phyloP scores from a whole-genome alignment of 92 coral and sea anemone genomes.

The Epizoanthus rinbou region DNA sequence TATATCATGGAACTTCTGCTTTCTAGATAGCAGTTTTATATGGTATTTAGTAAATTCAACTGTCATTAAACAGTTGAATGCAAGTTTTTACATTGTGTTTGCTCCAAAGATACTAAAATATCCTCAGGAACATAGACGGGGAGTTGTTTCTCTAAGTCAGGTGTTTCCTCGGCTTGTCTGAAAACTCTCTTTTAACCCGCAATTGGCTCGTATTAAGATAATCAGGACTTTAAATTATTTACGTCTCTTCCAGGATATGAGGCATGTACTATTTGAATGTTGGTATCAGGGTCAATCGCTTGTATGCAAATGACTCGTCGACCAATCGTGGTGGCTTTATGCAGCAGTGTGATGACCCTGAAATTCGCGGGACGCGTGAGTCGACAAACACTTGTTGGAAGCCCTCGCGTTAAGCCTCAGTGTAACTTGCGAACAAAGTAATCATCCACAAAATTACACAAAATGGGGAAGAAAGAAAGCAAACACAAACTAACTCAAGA shows the following conservation, averaged over 20 bases:
- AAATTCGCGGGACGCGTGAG: slow-evolving; percentile 6
- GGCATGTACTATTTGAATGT: slow-evolving; percentile 14
- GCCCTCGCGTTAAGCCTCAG: slow-evolving; percentile 17
- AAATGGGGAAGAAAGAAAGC: slow-evolving; percentile 82
- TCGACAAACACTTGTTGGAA: slow-evolving; percentile 17
- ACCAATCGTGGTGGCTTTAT: slow-evolving; percentile 61
- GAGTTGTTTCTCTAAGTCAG: background rate
- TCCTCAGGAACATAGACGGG: no score
- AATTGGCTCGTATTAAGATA: slow-evolving; percentile 52
- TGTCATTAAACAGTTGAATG: background rate
- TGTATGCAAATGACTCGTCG: slow-evolving; percentile 70
- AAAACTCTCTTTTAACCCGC: slow-evolving; percentile 23
- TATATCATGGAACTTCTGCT: slow-evolving; percentile 28
- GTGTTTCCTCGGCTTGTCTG: background rate
- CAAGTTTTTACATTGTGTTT: background rate
- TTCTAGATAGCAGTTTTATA: background rate
- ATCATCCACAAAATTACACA: background rate
- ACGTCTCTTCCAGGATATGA: slow-evolving; percentile 20
- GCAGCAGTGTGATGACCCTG: slow-evolving; percentile 1
- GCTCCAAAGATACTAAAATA: background rate
- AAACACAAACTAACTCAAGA: slow-evolving; percentile 74
- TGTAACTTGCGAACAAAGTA: slow-evolving; percentile 16
- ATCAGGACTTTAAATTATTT: slow-evolving; percentile 55
- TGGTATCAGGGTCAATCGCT: background rate
- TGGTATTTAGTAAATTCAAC: background rate